phyloP scores from a whole-genome alignment of 2,888 invertebrate genomes.

The Acholoe squamosa region DNA sequence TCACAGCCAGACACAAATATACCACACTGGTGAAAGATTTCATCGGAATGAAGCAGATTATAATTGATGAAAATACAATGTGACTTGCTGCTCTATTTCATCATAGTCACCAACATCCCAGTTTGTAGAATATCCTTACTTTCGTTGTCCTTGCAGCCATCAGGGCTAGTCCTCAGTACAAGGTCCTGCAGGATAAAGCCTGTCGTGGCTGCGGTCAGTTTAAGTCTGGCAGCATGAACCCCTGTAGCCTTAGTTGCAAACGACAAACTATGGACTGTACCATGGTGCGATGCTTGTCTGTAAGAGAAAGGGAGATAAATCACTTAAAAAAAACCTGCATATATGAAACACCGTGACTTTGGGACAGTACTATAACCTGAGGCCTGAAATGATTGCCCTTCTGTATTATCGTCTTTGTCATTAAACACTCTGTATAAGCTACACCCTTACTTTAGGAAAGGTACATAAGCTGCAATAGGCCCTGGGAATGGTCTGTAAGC shows the following conservation, averaged over 20 bases:
- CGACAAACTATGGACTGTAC: neutral
- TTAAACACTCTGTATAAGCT: too few relatives aligned
- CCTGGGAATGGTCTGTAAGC: too few relatives aligned
- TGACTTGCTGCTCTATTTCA: too few relatives aligned
- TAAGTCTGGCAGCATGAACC: neutral
- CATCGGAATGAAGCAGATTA: neutral
- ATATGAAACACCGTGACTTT: too few relatives aligned
- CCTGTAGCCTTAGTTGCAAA: slow-evolving; percentile 50
- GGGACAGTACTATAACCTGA: neutral
- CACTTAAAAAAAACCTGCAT: too few relatives aligned
- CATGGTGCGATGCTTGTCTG: neutral
- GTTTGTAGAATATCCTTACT: neutral
- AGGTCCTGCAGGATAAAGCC: neutral
- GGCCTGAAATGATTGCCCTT: neutral
- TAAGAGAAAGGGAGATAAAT: neutral
- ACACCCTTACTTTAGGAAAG: neutral
- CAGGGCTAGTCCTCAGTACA: neutral
- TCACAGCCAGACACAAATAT: neutral
- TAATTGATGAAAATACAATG: too few relatives aligned
- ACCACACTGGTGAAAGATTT: neutral
- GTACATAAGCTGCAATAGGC: too few relatives aligned
- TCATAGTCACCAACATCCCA: neutral
- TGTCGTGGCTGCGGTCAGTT: neutral
- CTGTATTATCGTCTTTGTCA: neutral
- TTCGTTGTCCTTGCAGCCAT: slow-evolving; percentile 29